Evolutionary conservation across 2,888 invertebrate species (phyloP).

Genomic region (Brenthis daphne): DNA sequence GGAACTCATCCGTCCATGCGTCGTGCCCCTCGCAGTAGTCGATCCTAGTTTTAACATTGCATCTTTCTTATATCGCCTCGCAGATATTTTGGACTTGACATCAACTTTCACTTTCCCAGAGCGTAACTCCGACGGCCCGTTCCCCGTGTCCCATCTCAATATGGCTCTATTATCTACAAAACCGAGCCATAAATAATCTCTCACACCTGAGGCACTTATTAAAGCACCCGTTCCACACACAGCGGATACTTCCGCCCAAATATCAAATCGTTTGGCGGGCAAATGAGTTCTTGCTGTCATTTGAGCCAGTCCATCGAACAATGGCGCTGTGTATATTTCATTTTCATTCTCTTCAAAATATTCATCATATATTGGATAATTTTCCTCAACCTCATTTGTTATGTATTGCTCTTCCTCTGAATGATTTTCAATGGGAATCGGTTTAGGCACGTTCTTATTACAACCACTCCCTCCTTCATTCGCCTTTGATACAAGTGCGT

Average conservation of each 20-base stretch:
- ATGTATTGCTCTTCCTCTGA: constrained; percentile 49
- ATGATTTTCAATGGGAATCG: constrained; percentile 46
- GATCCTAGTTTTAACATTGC: constrained; percentile 67
- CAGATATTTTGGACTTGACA: constrained; percentile 66
- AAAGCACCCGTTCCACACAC: constrained; percentile 70
- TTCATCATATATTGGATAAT: constrained; percentile 57
- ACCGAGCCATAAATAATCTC: constrained; percentile 77
- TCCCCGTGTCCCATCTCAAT: constrained; percentile 71
- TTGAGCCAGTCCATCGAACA: constrained; percentile 70
- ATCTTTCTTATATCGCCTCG: constrained; percentile 72
- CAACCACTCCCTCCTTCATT: constrained; percentile 42
- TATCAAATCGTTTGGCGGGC: constrained; percentile 72
- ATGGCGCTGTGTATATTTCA: constrained; percentile 63
- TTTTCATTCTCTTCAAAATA: constrained; percentile 58
- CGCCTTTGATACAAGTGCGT: constrained; percentile 47
- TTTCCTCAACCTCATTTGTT: constrained; percentile 62
- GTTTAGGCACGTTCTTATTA: constrained; percentile 47
- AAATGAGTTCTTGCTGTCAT: constrained; percentile 65
- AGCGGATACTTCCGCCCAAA: constrained; percentile 74
- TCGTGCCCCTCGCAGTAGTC: constrained; percentile 61
- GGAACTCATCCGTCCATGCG: constrained; percentile 71
- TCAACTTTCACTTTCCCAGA: constrained; percentile 67
- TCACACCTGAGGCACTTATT: constrained; percentile 66
- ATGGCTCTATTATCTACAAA: constrained; percentile 65
- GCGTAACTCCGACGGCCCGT: constrained; percentile 65